These are phyloP conservation scores for Polyergus mexicanus DNA, from an alignment of 1,140 invertebrate genomes.

Conservation along the genomic window DNA sequence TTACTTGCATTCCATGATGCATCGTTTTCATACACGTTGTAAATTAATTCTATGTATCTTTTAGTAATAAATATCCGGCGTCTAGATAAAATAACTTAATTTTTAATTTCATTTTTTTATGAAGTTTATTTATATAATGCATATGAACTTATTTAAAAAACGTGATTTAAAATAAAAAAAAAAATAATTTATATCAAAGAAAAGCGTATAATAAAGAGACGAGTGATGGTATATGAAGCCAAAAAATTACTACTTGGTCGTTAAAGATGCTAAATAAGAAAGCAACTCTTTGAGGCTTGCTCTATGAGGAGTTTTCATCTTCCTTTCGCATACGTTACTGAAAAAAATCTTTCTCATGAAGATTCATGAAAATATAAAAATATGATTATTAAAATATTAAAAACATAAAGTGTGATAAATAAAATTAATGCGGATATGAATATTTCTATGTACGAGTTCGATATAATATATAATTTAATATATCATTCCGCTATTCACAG, in stretches of 20 bases:
- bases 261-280: conserved; percentile 38
- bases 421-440: background rate
- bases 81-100: conserved; percentile 2
- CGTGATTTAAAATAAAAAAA: conserved; percentile 9
- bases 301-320: background rate
- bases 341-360: conserved; percentile 13
- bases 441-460: background rate
- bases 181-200: conserved; percentile 36
- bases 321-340: background rate
- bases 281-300: conserved; percentile 14
- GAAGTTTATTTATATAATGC: background rate
- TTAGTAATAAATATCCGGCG: background rate
- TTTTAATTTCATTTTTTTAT: conserved; percentile 13
- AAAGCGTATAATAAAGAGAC: conserved; percentile 14
- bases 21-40: background rate
- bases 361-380: conserved; percentile 8
- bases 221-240: background rate
- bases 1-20: background rate
- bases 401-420: background rate
- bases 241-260: conserved; percentile 43
- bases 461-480: background rate
- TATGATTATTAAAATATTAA: background rate
- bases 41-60: background rate
- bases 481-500: background rate
- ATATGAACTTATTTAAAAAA: conserved; percentile 19